Evolutionary conservation across 1,140 invertebrate species (phyloP).

Genomic region (Cataglyphis hispanica): DNA sequence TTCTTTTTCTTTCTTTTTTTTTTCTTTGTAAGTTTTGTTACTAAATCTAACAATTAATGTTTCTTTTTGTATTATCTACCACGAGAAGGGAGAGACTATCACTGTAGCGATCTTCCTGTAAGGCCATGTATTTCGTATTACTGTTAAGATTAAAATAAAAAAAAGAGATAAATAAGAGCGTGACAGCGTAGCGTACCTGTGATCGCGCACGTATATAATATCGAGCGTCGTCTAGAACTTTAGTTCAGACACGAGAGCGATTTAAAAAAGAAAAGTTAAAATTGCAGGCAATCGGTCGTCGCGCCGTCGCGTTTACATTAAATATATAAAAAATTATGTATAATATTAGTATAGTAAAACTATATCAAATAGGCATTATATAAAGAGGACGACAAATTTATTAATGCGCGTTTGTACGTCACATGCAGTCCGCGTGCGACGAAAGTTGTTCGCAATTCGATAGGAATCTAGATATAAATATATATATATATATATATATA

Average conservation of each 20-base stretch:
- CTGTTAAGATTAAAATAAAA: constrained; percentile 71
- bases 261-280: not conserved
- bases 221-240: not conserved
- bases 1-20: constrained; percentile 9
- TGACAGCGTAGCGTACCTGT: constrained; percentile 49
- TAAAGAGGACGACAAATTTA: constrained; percentile 73
- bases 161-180: constrained; percentile 60
- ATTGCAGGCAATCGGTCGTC: constrained; percentile 43
- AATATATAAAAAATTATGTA: constrained; percentile 72
- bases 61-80: constrained; percentile 58
- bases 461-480: constrained; percentile 79
- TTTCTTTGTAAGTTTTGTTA: constrained; percentile 41
- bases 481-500: constrained; percentile 59
- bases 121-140: constrained; percentile 84
- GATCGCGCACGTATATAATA: constrained; percentile 13
- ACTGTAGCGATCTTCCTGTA: constrained; percentile 77
- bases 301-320: constrained; percentile 66
- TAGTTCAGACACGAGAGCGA: not conserved
- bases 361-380: constrained; percentile 65
- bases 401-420: constrained; percentile 67
- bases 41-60: constrained; percentile 65
- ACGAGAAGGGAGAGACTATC: constrained; percentile 68
- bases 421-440: constrained; percentile 66
- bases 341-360: constrained; percentile 69
- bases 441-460: constrained; percentile 61